A percentile compares a stretch with the other conserved stretches of the same genome.
phyloP scores from a whole-genome alignment of 2,797 vertebrate species.

The Enteromius fasciolatus region DNA sequence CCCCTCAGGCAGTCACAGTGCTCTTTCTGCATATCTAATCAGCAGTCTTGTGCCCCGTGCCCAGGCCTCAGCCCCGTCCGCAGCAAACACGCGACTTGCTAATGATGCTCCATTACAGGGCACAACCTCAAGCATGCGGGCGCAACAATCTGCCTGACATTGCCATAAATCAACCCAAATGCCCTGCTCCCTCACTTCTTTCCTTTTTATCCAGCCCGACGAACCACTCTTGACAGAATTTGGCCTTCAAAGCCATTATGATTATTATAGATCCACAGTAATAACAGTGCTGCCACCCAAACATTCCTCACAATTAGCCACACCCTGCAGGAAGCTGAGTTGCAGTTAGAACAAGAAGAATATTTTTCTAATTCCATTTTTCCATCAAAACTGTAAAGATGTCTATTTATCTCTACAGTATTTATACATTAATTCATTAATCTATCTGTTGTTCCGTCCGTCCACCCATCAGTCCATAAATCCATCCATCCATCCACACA shows the following conservation, averaged over 20 bases:
- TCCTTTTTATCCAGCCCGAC: slow-evolving; percentile 62
- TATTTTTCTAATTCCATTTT: neutral
- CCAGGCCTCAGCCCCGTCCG: slow-evolving; percentile 45
- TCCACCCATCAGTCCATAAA: neutral
- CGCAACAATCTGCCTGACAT: slow-evolving; percentile 64
- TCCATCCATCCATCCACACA: neutral
- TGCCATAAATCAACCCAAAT: slow-evolving; percentile 68
- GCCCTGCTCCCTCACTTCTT: slow-evolving; percentile 6
- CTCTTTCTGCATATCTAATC: slow-evolving; percentile 63
- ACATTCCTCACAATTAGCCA: neutral
- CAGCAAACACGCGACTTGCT: slow-evolving; percentile 65
- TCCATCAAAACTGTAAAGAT: neutral
- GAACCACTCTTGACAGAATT: slow-evolving; percentile 66
- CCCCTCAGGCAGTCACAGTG: slow-evolving; percentile 53
- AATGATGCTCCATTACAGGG: slow-evolving; percentile 63
- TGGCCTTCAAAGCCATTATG: slow-evolving; percentile 57
- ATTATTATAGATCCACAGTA: slow-evolving; percentile 18
- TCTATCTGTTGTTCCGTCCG: neutral
- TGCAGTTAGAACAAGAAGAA: neutral
- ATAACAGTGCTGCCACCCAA: neutral
- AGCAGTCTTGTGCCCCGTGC: slow-evolving; percentile 60
- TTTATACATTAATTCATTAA: neutral
- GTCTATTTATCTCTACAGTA: neutral
- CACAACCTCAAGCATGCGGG: slow-evolving; percentile 66
- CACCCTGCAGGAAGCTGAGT: neutral